These are phyloP conservation scores for Drymodes brunneopygia DNA, from an alignment of 2,113 vertebrate genomes.

Conservation along the genomic window DNA sequence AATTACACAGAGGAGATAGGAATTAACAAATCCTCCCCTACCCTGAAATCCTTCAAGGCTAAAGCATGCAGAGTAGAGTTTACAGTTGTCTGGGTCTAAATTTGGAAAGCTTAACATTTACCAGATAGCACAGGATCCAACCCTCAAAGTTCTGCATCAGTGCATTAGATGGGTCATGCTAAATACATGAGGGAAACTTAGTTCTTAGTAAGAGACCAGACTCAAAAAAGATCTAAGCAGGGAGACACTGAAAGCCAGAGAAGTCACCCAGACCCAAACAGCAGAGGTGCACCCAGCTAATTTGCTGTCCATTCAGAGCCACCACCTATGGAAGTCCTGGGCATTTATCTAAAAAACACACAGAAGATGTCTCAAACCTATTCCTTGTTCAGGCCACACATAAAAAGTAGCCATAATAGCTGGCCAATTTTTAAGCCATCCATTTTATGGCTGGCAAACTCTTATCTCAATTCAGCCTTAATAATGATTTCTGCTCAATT, in stretches of 20 bases:
- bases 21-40: neutral
- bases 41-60: neutral
- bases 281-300: neutral
- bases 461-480: neutral
- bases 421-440: neutral
- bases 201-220: neutral
- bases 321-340: neutral
- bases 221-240: neutral
- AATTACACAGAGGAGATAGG: neutral
- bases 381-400: neutral
- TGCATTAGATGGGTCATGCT: neutral
- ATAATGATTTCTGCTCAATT: neutral
- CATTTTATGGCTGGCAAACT: constrained; percentile 8
- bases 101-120: neutral
- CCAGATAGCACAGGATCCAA: neutral
- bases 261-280: neutral
- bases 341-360: neutral
- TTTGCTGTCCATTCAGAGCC: neutral
- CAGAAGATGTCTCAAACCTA: neutral
- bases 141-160: neutral
- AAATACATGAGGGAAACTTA: neutral
- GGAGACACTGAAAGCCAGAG: neutral
- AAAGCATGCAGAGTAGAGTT: neutral
- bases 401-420: neutral
- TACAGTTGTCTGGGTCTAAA: neutral